phyloP scores from a whole-genome alignment of 2,113 vertebrate species.

The Tachysurus fulvidraco region DNA sequence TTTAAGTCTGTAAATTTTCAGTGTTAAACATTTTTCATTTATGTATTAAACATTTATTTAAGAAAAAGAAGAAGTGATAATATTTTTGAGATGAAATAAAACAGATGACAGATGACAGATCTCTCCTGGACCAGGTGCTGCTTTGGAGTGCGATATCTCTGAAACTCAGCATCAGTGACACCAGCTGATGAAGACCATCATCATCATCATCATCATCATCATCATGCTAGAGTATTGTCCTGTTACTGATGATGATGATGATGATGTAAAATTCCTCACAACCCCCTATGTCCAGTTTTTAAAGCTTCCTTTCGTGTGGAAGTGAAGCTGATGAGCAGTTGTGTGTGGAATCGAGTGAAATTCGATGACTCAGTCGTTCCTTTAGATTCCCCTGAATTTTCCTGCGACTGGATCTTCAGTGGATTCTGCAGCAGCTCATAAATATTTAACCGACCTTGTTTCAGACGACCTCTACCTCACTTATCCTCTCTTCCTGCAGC shows the following conservation, averaged over 20 bases:
- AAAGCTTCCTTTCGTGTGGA: too few species aligned
- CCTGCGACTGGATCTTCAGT: neutral
- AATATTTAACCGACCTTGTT: neutral
- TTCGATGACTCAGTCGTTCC: neutral
- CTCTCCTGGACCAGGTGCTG: too few species aligned
- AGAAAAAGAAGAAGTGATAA: neutral
- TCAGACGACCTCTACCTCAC: neutral
- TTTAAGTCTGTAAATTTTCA: neutral
- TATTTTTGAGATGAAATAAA: neutral
- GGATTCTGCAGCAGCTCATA: constrained; percentile 1
- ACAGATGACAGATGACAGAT: too few species aligned
- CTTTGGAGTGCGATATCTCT: too few species aligned
- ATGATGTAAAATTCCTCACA: neutral
- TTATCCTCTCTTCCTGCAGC: neutral
- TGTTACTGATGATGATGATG: neutral
- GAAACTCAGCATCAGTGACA: too few species aligned
- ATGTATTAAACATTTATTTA: neutral
- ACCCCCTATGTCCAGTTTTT: too few species aligned
- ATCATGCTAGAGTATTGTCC: neutral
- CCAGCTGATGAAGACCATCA: neutral
- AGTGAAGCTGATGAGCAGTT: neutral
- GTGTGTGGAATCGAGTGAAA: neutral
- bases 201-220: neutral
- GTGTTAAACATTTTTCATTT: too few species aligned
- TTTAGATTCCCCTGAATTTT: neutral